A percentile compares a stretch with the other conserved stretches of the same genome.
Conservation (phyloP, 2,888 invertebrate species). For the Galeopsomyia nigrocyanea region DNA sequence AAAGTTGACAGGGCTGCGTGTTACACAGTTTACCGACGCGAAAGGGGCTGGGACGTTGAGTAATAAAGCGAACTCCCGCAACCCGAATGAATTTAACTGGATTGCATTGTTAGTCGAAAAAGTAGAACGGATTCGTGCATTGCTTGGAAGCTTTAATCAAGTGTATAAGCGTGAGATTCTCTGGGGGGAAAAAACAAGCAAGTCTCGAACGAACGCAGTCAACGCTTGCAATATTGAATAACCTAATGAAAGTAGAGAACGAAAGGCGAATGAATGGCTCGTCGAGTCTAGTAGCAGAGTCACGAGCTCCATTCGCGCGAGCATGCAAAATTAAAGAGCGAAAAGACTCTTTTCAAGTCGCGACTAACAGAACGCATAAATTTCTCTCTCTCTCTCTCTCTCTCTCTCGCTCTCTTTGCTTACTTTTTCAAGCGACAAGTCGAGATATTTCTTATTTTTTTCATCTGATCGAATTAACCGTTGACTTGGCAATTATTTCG, state of each 20-base stretch:
- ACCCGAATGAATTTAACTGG: no score
- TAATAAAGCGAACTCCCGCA: no score
- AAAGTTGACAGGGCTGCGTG: constrained; percentile 1
- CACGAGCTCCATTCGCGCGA: background rate
- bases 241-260: background rate
- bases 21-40: no score
- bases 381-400: constrained; percentile 16
- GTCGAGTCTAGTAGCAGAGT: no score
- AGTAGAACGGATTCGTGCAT: no score
- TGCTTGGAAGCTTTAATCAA: no score
- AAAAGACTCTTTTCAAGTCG: constrained; percentile 27
- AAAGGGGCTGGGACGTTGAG: no score
- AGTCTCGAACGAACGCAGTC: no score
- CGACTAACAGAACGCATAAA: constrained; percentile 37
- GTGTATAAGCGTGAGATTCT: no score
- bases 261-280: no score
- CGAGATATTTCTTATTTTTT: constrained; percentile 7
- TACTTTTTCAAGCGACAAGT: constrained; percentile 26
- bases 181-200: no score
- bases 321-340: constrained; percentile 19
- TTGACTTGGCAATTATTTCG: constrained; percentile 22
- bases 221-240: constrained; percentile 1
- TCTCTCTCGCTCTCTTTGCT: constrained; percentile 40
- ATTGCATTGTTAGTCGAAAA: no score
- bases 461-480: constrained; percentile 43